Evolutionary conservation across 2,888 invertebrate species (phyloP), one percentile per base, ranked within the genome.

Genomic region (Drosophila niveifrons): DNA sequence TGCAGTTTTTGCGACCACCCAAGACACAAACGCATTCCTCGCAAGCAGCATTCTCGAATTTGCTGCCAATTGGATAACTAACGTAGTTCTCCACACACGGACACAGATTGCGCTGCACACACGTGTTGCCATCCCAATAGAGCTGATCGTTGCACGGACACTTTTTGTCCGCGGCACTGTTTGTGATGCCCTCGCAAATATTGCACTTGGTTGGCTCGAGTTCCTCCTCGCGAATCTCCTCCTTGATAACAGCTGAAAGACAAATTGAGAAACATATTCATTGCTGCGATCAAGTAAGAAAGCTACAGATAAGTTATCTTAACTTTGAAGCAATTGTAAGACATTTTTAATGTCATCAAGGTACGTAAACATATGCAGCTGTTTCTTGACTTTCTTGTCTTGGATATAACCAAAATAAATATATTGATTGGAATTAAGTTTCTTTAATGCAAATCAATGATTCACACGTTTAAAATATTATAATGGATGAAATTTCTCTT

Each of bases 1-100:
- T 93, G 90, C 98, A 98, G 78, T 94, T 93, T 0, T 95, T 92
- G 28, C 94, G 92, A 10, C 97, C 97, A 23, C 96, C 96, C 39
- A 97, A 90, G 73, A 95, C 94, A 90, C 98, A 98, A 46, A 95
- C 93, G 86, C 98, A 98, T 78, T 96, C 95, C 72, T 95, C 94
- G 89, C 98, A 98, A 73, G 95, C 94, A 9, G 94, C 94, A 44
- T 95, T 95, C 77, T 95, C 94, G 90, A 95, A 97, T 11, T 94
- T 93, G 0, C 95, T 94, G 0, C 96, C 96, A 41, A 96, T 95
- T 0, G 94, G 93, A 90, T 96, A 96, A n/a, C 95, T 96, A 18
- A 95, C 94, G 80, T 95, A 95, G 17, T 95, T 95, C 67, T 95
- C 94, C 46, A 96, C 93, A 90, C 98, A 98, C 0, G 97, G 96